Conservation (phyloP, 2,113 vertebrate species). For the Dunckerocampus dactyliophorus region DNA sequence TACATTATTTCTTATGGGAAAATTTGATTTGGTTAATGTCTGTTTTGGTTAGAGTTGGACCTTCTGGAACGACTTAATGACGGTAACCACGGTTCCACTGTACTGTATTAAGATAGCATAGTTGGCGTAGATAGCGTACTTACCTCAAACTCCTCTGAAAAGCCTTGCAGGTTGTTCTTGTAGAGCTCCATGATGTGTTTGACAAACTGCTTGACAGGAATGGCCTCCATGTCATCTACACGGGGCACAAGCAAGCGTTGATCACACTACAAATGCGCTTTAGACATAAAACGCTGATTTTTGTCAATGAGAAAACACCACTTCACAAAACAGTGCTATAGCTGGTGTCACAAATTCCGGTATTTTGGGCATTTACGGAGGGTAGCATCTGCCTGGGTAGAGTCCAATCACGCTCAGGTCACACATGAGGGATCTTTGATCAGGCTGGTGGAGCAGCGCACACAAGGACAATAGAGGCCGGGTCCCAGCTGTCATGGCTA, state of each 20-base stretch:
- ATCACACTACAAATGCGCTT: not conserved
- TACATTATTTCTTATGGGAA: no score
- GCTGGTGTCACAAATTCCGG: conserved; percentile 9
- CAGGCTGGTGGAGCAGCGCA: conserved; percentile 22
- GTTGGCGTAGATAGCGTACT: no score
- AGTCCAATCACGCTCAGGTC: conserved; percentile 57
- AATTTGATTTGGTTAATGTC: no score
- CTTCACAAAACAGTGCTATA: no score
- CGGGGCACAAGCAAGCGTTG: conserved; percentile 4
- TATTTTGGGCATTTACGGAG: conserved; percentile 33
- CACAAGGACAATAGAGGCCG: conserved; percentile 26
- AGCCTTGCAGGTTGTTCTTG: conserved; percentile 93
- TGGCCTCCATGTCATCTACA: conserved; percentile 96
- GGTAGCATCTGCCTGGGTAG: conserved; percentile 65
- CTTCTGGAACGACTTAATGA: no score
- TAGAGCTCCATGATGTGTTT: conserved; percentile 96
- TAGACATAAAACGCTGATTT: not conserved
- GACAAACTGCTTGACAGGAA: conserved; percentile 92
- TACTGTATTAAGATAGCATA: no score
- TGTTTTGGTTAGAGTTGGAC: no score
- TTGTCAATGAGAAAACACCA: not conserved
- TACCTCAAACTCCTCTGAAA: conserved; percentile 98
- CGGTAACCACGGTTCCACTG: no score
- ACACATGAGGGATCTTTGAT: conserved; percentile 52
- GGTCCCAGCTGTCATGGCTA: conserved; percentile 51